A percentile compares a stretch with the other conserved stretches of the same genome.
These are phyloP conservation scores for Macrostomum lignano DNA, from an alignment of 1,140 invertebrate genomes.

Conservation along the genomic window DNA sequence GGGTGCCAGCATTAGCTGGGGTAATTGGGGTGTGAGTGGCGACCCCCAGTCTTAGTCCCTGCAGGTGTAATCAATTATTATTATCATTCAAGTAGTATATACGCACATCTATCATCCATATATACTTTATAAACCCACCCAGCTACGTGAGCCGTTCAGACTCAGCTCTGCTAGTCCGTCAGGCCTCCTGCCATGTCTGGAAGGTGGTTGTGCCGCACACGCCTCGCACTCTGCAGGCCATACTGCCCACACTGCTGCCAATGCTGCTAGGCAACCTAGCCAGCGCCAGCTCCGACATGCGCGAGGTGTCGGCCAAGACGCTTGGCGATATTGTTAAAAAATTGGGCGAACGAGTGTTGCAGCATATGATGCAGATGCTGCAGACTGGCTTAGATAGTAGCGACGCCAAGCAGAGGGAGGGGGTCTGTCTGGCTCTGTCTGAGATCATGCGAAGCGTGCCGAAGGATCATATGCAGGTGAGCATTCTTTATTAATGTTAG, in stretches of 20 bases:
- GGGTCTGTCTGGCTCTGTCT: constrained; percentile 81
- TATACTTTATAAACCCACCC: too few species aligned
- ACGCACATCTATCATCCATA: too few species aligned
- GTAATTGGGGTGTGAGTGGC: too few species aligned
- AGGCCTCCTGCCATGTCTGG: constrained; percentile 87
- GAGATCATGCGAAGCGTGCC: constrained; percentile 92
- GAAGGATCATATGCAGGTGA: constrained; percentile 35
- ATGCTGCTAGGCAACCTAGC: constrained; percentile 66
- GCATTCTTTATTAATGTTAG: too few species aligned
- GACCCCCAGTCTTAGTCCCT: too few species aligned
- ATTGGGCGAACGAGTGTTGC: constrained; percentile 76
- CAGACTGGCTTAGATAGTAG: constrained; percentile 67
- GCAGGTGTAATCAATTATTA: too few species aligned
- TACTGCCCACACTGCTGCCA: constrained; percentile 68
- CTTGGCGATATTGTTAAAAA: constrained; percentile 85
- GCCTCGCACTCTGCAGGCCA: constrained; percentile 73
- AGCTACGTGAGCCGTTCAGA: constrained; percentile 79
- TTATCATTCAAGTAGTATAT: too few species aligned
- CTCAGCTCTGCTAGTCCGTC: constrained; percentile 73
- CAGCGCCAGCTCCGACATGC: constrained; percentile 71
- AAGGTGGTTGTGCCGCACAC: constrained; percentile 82
- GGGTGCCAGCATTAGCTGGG: too few species aligned
- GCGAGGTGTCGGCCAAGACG: constrained; percentile 66
- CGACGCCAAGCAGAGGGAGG: constrained; percentile 65
- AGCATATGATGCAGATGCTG: constrained; percentile 87